Evolutionary conservation across 2,113 vertebrate genomes (phyloP), one percentile per base, ranked within the genome.

Genomic region (Climacteris rufus): DNA sequence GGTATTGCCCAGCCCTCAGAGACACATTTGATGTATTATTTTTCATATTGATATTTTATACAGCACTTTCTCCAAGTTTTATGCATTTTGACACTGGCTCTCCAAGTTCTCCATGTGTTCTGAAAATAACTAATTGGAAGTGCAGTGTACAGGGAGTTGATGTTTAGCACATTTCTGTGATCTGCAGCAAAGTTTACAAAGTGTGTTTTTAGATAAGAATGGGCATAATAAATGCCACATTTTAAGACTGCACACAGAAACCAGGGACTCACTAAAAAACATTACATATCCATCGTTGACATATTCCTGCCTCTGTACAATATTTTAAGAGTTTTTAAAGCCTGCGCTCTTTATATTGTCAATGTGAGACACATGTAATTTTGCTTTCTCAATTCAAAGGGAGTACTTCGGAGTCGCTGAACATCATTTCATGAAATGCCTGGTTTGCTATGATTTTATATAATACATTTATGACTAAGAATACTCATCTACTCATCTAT

Each of bases 21-120:
- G 21, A 45, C 1, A 0, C 3, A 1, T 44, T 24, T 24, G 11
- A 39, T 33, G 6, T 1, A n/a, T 33, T 54, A 35, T 27, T 63
- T 49, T 60, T 59, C 12, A 12, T 68, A 49, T 30, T 69, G 10
- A 8, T 72, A 28, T 21, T 79, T 59, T 23, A 13, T 13, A 13
- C 7, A 11, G 30, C 39, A 37, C 4, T 68, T 60, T 75, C 19
- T 9, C 24, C 40, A n/a, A 5, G 5, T 79, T 76, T 56, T 30
- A 20, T 45, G 45, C 16, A 52, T 42, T 83, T 65, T 40, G 30
- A 85, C 77, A 75, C 0, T 7, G 37, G 28, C 12, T 86, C 45
- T 52, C 21, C 65, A 30, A 30, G 53, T 57, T 77, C 31, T 49
- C 15, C 7, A 7, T 2, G 1, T 10, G 25, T 13, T 37, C 28